Evolutionary conservation across 2,113 vertebrate species (phyloP).

Genomic region (Hemibagrus wyckioides): DNA sequence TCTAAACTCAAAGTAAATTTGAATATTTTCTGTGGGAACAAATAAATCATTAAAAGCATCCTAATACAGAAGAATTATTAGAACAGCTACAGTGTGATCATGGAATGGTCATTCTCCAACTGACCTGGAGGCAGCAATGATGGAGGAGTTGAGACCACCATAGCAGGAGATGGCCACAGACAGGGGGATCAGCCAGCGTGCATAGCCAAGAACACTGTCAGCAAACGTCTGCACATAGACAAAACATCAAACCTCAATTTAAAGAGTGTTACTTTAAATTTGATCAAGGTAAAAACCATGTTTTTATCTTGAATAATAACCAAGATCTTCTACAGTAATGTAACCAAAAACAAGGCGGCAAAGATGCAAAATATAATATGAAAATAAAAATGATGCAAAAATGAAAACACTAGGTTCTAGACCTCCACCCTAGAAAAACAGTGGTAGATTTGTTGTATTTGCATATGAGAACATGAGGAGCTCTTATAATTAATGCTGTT

Average conservation of each 20-base stretch:
- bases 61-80: neutral
- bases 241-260: neutral
- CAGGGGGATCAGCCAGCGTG: slow-evolving; percentile 78
- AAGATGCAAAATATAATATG: no score
- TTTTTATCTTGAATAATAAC: neutral
- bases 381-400: no score
- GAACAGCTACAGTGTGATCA: neutral
- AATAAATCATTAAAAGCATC: neutral
- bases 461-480: neutral
- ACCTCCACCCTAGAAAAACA: neutral
- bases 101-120: neutral
- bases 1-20: neutral
- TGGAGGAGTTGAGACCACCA: slow-evolving; percentile 81
- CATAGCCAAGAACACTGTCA: slow-evolving; percentile 75
- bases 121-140: slow-evolving; percentile 81
- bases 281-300: neutral
- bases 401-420: neutral
- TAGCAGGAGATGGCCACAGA: slow-evolving; percentile 83
- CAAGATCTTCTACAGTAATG: neutral
- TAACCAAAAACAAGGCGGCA: neutral
- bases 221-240: slow-evolving; percentile 75
- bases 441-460: neutral
- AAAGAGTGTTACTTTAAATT: neutral
- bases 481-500: neutral
- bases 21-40: neutral